Percentiles rank a stretch among this genome's conserved stretches.
Conservation (phyloP, 2,113 vertebrate species). For the Lethenteron camtschaticum region DNA sequence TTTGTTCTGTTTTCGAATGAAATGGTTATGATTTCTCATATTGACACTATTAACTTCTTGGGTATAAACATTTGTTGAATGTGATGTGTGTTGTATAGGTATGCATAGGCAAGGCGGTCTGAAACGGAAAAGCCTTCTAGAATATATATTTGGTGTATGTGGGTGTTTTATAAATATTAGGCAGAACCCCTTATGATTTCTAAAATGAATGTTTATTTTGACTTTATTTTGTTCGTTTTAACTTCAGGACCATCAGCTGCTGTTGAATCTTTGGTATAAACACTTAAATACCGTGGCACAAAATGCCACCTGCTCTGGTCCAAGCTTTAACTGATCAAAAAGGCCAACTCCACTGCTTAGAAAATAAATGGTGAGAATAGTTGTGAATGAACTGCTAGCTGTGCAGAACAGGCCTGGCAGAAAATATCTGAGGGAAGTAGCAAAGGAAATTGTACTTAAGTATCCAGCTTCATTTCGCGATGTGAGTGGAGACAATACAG, state of each 20-base stretch:
- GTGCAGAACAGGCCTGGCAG: constrained; percentile 2
- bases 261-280: no score
- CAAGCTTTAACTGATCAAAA: constrained; percentile 7
- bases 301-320: no score
- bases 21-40: constrained; percentile 3
- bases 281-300: constrained; percentile 5
- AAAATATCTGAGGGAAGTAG: constrained; percentile 8
- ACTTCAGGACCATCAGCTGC: no score
- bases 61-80: background rate
- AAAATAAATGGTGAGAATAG: constrained; percentile 8
- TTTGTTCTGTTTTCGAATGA: background rate
- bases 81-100: background rate
- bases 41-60: background rate
- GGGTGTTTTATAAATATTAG: constrained; percentile 4
- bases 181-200: background rate
- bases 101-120: background rate
- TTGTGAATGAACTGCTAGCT: constrained; percentile 2
- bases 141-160: constrained; percentile 7
- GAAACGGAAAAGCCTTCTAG: constrained; percentile 4
- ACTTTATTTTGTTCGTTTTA: no score
- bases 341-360: constrained; percentile 7
- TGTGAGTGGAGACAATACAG: constrained; percentile 7
- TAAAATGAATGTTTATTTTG: background rate
- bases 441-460: constrained; percentile 7
- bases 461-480: constrained; percentile 8